Percentiles rank a stretch among this genome's conserved stretches.
Evolutionary conservation across 1,140 invertebrate species (phyloP).

Genomic region (Ceratitis capitata): DNA sequence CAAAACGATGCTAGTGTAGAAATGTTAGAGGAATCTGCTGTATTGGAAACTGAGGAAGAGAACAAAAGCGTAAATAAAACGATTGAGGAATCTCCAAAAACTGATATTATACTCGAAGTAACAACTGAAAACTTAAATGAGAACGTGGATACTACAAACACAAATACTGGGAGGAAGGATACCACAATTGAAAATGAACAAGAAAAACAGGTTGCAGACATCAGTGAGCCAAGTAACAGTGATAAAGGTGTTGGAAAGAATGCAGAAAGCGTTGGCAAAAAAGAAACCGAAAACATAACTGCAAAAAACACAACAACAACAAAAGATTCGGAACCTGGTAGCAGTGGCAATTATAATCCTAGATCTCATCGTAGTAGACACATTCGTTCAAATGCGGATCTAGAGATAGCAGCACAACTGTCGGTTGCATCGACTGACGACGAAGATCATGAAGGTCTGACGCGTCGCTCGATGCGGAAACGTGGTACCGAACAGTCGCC

Average conservation of each 20-base stretch:
- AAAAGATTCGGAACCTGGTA: background rate
- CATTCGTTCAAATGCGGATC: background rate
- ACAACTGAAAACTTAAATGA: no score
- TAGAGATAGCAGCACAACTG: background rate
- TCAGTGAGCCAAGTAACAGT: background rate
- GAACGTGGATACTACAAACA: background rate
- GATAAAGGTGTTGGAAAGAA: background rate
- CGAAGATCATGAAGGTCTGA: background rate
- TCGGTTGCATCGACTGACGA: background rate
- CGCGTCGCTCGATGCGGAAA: background rate
- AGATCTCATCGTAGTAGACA: background rate
- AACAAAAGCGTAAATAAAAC: background rate
- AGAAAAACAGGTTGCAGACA: background rate
- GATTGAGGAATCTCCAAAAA: background rate
- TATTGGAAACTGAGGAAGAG: background rate
- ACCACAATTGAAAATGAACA: background rate
- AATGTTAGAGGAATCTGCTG: background rate
- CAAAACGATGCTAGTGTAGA: background rate
- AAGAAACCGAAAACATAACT: background rate
- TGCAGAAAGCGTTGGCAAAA: background rate
- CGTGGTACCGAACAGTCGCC: background rate
- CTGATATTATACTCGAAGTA: background rate
- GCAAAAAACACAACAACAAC: background rate
- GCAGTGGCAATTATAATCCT: background rate
- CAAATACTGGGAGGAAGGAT: no score